Conservation (phyloP, 2,888 invertebrate species). For the Calameuta pallipes region DNA sequence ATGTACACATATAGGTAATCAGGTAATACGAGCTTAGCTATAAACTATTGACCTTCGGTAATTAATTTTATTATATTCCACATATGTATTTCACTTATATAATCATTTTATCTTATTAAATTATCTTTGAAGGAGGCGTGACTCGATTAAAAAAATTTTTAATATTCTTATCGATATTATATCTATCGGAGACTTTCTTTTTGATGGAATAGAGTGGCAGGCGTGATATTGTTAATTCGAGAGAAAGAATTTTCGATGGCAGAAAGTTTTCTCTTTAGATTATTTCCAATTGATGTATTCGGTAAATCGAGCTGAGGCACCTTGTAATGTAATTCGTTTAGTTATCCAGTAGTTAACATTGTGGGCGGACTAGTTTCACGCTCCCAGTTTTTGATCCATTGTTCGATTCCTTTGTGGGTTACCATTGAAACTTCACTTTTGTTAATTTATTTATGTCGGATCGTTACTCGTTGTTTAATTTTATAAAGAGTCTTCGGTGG, state of each 20-base stretch:
- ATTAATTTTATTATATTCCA: neutral
- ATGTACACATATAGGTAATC: neutral
- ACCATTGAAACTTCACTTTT: neutral
- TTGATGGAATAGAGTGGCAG: neutral
- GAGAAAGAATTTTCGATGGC: neutral
- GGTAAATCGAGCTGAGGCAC: neutral
- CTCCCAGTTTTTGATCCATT: neutral
- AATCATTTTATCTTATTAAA: neutral
- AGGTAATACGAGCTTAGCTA: neutral
- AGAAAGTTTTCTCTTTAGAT: neutral
- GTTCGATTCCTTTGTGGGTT: neutral
- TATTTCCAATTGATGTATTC: neutral
- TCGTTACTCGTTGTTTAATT: neutral
- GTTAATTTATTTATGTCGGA: neutral
- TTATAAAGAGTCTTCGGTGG: neutral
- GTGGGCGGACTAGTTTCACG: slow-evolving; percentile 5
- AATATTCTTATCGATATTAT: neutral
- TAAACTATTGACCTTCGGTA: neutral
- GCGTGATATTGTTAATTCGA: neutral
- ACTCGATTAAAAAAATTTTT: neutral
- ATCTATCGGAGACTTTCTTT: neutral
- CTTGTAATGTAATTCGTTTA: neutral
- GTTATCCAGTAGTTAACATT: neutral
- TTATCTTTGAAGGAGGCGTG: too few species aligned
- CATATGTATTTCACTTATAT: too few species aligned